phyloP scores from a whole-genome alignment of 2,113 vertebrate species.

The Pelmatolapia mariae region DNA sequence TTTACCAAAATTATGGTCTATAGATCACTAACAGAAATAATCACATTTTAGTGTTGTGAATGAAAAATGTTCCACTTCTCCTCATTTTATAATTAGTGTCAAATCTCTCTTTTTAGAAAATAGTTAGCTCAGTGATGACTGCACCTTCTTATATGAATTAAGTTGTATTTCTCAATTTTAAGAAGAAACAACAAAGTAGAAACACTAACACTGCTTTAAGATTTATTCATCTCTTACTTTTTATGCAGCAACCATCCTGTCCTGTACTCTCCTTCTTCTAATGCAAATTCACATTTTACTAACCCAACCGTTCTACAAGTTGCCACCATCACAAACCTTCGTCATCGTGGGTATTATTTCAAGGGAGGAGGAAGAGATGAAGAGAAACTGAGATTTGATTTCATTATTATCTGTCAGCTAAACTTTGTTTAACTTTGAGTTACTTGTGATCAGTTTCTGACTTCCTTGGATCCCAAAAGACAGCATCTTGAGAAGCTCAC shows the following conservation, averaged over 20 bases:
- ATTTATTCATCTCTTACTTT: fast-evolving
- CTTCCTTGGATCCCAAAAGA: background rate
- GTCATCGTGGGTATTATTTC: background rate
- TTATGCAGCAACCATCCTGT: background rate
- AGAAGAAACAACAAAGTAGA: background rate
- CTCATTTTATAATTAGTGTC: background rate
- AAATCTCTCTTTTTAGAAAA: background rate
- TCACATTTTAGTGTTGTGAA: background rate
- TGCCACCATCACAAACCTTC: fast-evolving
- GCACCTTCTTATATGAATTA: background rate
- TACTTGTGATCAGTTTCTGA: background rate
- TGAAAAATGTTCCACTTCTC: background rate
- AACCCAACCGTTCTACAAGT: background rate
- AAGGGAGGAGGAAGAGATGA: background rate
- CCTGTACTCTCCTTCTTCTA: background rate
- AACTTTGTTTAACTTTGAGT: background rate
- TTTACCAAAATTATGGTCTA: background rate
- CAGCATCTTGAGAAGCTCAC: fast-evolving
- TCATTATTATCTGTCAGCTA: background rate
- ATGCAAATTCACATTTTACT: background rate
- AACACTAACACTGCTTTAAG: background rate
- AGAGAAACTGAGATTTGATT: background rate
- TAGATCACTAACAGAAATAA: fast-evolving
- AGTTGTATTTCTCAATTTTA: background rate
- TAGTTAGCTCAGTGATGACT: fast-evolving